phyloP scores from a whole-genome alignment of 2,113 vertebrate species.

The Xiphorhynchus elegans region DNA sequence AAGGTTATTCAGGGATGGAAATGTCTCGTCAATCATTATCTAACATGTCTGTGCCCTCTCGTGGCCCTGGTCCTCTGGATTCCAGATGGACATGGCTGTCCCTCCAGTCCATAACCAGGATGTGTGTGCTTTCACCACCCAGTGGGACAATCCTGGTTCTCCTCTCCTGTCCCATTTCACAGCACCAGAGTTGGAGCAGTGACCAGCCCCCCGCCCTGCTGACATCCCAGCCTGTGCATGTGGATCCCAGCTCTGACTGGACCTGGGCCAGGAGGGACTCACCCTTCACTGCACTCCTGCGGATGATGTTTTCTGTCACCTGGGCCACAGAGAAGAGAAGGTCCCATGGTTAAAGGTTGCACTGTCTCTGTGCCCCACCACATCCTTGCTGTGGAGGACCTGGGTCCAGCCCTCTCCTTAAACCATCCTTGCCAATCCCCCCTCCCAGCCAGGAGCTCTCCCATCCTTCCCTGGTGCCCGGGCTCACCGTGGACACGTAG shows the following conservation, averaged over 20 bases:
- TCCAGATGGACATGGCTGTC: rapidly evolving
- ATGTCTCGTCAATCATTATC: neutral
- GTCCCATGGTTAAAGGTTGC: neutral
- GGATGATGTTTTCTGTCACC: slow-evolving; percentile 82
- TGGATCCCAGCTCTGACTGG: neutral
- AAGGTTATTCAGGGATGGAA: neutral
- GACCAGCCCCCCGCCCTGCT: neutral
- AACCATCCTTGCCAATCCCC: neutral
- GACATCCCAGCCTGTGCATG: rapidly evolving
- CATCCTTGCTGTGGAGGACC: neutral
- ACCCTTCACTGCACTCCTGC: slow-evolving; percentile 78
- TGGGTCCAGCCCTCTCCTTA: neutral
- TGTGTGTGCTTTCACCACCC: rapidly evolving
- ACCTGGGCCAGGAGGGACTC: slow-evolving; percentile 9
- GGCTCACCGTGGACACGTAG: slow-evolving; percentile 83
- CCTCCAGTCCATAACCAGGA: rapidly evolving
- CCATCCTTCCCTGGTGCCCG: rapidly evolving
- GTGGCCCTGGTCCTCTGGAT: rapidly evolving
- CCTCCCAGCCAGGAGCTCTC: neutral
- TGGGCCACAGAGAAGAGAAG: slow-evolving; percentile 38
- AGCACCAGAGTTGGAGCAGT: neutral
- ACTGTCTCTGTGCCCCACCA: neutral
- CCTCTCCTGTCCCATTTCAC: neutral
- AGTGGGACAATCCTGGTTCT: neutral
- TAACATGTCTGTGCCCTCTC: neutral